Evolutionary conservation across 2,113 vertebrate genomes (phyloP).

Genomic region (Camelus bactrianus): DNA sequence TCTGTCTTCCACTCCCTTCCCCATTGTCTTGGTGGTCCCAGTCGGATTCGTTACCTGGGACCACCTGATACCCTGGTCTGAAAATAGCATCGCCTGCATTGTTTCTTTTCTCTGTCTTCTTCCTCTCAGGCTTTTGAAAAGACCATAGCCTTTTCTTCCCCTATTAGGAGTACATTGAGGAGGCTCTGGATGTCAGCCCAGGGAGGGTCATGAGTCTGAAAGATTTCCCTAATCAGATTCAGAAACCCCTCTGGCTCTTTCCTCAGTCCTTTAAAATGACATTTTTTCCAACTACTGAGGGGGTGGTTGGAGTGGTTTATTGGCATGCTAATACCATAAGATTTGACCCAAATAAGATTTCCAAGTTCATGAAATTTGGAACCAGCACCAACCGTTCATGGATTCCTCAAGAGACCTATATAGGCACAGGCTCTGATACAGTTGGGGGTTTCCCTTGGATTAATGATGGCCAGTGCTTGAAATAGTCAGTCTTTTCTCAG

Average conservation of each 20-base stretch:
- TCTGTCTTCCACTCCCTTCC: not conserved
- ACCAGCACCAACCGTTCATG: not conserved
- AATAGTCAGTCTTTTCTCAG: not conserved
- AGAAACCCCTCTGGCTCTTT: not conserved
- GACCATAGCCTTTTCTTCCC: not conserved
- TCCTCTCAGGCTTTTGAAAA: not conserved
- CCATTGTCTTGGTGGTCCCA: not conserved
- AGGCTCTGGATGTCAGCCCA: not conserved
- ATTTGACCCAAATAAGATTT: not conserved
- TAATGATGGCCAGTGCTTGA: not conserved
- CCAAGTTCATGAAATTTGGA: not conserved
- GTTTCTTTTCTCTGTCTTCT: not conserved
- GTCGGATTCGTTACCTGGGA: not conserved
- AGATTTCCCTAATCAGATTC: not conserved
- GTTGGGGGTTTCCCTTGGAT: not conserved
- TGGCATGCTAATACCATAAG: too few relatives aligned
- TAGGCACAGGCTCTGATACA: not conserved
- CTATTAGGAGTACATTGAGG: not conserved
- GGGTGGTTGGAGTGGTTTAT: not conserved
- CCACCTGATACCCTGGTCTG: not conserved
- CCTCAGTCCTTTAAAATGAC: not conserved
- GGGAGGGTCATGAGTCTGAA: not conserved
- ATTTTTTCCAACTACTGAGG: not conserved
- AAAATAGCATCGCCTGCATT: not conserved
- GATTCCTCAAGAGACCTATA: not conserved